Conservation (phyloP, 2,888 invertebrate genomes). For the Antheraea assamensis region DNA sequence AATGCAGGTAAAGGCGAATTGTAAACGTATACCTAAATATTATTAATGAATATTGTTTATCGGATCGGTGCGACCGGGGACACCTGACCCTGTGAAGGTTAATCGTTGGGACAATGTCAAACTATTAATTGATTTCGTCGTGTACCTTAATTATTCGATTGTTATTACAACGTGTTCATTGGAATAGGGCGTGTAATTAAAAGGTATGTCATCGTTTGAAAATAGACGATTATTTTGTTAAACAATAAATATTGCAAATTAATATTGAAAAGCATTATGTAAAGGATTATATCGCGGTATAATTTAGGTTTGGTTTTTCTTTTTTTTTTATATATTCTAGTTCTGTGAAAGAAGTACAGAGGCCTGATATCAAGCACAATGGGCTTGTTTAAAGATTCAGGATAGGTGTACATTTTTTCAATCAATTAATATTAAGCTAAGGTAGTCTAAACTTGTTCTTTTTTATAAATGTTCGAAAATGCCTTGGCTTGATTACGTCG, state of each 20-base stretch:
- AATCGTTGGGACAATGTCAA: constrained; percentile 48
- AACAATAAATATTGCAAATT: not conserved
- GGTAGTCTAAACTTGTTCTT: too few relatives aligned
- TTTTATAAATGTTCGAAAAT: too few relatives aligned
- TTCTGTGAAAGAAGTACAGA: not conserved
- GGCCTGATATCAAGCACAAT: not conserved
- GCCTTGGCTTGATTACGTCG: too few relatives aligned
- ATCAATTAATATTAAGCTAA: too few relatives aligned
- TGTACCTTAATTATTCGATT: constrained; percentile 37
- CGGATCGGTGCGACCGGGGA: constrained; percentile 32
- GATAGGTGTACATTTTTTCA: not conserved
- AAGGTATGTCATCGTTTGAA: not conserved
- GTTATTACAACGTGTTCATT: constrained; percentile 28
- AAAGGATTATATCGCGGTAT: too few relatives aligned
- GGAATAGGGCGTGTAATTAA: constrained; percentile 1
- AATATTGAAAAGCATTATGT: not conserved
- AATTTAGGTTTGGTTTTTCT: too few relatives aligned
- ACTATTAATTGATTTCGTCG: constrained; percentile 73
- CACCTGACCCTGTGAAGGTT: constrained; percentile 31
- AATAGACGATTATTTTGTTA: not conserved
- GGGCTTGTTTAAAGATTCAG: not conserved
- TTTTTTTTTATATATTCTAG: not conserved
- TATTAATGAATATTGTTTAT: constrained; percentile 16
- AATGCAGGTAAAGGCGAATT: not conserved
- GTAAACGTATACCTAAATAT: not conserved